phyloP scores from a whole-genome alignment of 2,113 vertebrate species.

The Triplophysa tibetana region DNA sequence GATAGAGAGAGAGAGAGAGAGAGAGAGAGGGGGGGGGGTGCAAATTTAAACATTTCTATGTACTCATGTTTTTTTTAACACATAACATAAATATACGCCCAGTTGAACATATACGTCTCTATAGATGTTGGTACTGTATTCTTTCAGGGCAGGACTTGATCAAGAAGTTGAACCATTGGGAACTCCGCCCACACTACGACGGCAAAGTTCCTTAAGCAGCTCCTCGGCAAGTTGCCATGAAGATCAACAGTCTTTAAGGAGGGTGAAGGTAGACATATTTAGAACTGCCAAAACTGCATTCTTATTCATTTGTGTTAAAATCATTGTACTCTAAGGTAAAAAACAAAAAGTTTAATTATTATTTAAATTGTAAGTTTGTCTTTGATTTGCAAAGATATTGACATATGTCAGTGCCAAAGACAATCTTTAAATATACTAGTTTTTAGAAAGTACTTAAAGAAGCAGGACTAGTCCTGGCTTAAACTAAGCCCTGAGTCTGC shows the following conservation, averaged over 20 bases:
- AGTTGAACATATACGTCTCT: neutral
- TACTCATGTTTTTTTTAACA: neutral
- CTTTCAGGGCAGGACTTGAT: slow-evolving; percentile 65
- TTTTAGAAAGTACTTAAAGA: too few relatives aligned
- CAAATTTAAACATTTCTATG: neutral
- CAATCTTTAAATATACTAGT: too few relatives aligned
- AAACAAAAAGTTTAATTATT: too few relatives aligned
- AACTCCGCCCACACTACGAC: slow-evolving; percentile 68
- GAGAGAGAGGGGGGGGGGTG: too few relatives aligned
- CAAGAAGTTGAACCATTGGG: slow-evolving; percentile 76
- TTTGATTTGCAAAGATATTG: too few relatives aligned
- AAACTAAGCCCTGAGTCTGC: too few relatives aligned
- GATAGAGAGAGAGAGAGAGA: slow-evolving; percentile 15
- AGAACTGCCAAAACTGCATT: neutral
- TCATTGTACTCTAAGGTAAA: too few relatives aligned
- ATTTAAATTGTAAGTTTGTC: too few relatives aligned
- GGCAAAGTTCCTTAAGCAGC: slow-evolving; percentile 70
- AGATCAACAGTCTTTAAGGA: slow-evolving; percentile 74
- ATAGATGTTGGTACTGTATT: neutral
- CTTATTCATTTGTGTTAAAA: too few relatives aligned
- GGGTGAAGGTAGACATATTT: slow-evolving; percentile 57
- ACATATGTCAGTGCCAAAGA: too few relatives aligned
- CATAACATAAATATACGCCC: neutral
- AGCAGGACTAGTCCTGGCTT: too few relatives aligned
- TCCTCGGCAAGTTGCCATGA: slow-evolving; percentile 65